phyloP scores from a whole-genome alignment of 2,888 invertebrate species.

The Ceratothoa steindachneri region DNA sequence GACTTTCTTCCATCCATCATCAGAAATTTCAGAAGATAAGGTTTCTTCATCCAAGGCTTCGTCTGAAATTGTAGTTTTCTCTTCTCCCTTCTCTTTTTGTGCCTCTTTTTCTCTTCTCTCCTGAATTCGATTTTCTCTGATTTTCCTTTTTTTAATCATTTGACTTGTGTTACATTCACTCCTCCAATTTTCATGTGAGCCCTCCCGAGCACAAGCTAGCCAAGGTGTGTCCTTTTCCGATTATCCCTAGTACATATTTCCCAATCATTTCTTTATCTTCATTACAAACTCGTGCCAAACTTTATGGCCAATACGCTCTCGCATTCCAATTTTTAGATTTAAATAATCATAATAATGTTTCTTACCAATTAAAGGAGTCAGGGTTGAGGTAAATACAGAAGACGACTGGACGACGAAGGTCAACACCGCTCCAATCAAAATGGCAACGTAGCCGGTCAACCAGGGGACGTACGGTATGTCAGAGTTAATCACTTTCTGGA shows the following conservation, averaged over 20 bases:
- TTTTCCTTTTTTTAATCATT: too few relatives aligned
- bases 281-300: neutral
- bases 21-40: too few relatives aligned
- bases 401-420: conserved; percentile 60
- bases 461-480: conserved; percentile 56
- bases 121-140: too few relatives aligned
- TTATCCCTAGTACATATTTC: neutral
- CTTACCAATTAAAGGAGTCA: conserved; percentile 59
- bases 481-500: conserved; percentile 55
- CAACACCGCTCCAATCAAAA: conserved; percentile 57
- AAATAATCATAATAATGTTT: neutral
- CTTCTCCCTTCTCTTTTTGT: too few relatives aligned
- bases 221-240: neutral
- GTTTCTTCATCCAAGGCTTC: too few relatives aligned
- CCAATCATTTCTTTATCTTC: neutral
- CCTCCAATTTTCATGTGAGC: too few relatives aligned
- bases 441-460: conserved; percentile 58
- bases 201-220: too few relatives aligned
- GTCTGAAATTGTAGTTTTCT: too few relatives aligned
- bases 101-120: too few relatives aligned
- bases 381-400: too few relatives aligned
- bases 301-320: neutral
- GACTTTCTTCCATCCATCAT: too few relatives aligned
- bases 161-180: too few relatives aligned
- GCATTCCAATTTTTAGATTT: neutral